phyloP scores from a whole-genome alignment of 2,888 invertebrate genomes.

The Stramonita haemastoma region DNA sequence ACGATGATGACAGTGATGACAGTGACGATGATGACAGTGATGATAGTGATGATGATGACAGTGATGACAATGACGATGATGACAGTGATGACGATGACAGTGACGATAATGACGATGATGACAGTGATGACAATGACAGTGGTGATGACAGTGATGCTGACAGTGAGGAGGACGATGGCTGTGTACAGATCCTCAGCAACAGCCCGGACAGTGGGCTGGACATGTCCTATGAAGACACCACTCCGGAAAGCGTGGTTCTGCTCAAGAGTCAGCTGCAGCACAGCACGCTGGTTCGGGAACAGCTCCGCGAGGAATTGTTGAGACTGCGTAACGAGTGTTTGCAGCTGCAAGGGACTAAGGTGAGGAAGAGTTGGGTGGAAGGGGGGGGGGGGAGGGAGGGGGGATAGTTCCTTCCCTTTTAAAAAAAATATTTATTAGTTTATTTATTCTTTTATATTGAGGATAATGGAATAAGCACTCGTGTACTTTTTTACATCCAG shows the following conservation, averaged over 20 bases:
- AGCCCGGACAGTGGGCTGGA: constrained; percentile 12
- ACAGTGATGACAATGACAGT: not conserved
- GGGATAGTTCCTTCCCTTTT: not conserved
- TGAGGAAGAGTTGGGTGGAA: constrained; percentile 40
- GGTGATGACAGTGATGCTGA: not conserved
- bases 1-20: too few relatives aligned
- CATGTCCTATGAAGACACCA: not conserved
- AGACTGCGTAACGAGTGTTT: constrained; percentile 69
- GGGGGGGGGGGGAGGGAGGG: not conserved
- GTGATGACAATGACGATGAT: not conserved
- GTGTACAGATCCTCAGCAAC: constrained; percentile 8
- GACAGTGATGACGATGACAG: not conserved
- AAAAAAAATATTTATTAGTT: too few relatives aligned
- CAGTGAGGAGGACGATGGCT: not conserved
- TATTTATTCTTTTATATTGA: too few relatives aligned
- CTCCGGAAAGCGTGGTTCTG: constrained; percentile 44
- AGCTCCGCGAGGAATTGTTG: constrained; percentile 67
- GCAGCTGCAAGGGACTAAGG: constrained; percentile 73
- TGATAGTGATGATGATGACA: too few relatives aligned
- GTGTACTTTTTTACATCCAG: too few relatives aligned
- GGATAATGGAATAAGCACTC: too few relatives aligned
- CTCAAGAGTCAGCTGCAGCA: constrained; percentile 69
- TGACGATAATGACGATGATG: not conserved
- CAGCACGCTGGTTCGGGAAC: constrained; percentile 61
- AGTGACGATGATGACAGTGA: too few relatives aligned